Conservation (phyloP, 2,888 invertebrate genomes). For the Lasioglossum lativentre region DNA sequence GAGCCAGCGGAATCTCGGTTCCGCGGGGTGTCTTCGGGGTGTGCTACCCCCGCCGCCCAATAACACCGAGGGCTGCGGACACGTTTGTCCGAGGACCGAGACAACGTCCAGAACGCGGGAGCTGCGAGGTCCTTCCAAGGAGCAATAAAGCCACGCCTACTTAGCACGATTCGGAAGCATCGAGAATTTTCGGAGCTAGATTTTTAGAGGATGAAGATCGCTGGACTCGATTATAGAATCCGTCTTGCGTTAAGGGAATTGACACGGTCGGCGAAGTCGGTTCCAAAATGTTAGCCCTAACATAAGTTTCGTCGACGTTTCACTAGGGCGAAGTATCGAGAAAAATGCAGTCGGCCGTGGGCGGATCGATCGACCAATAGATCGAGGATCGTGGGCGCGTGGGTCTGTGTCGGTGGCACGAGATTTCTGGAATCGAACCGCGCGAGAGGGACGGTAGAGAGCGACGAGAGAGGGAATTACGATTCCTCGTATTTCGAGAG, state of each 20-base stretch:
- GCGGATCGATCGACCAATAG: neutral
- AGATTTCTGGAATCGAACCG: neutral
- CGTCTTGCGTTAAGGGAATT: neutral
- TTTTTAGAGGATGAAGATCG: no score
- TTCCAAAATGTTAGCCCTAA: no score
- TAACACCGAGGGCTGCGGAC: neutral
- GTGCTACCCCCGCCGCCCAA: conserved; percentile 3
- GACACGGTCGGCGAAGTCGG: neutral
- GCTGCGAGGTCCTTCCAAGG: neutral
- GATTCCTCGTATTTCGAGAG: conserved; percentile 71
- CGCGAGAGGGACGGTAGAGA: conserved; percentile 17
- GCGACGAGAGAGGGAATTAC: conserved; percentile 60
- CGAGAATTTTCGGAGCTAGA: neutral
- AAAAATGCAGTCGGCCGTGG: neutral
- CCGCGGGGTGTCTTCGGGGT: conserved; percentile 29
- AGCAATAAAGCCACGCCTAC: neutral
- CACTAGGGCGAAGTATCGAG: neutral
- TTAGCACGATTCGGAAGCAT: neutral
- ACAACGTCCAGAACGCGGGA: neutral
- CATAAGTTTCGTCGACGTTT: neutral
- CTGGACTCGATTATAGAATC: neutral
- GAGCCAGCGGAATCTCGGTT: conserved; percentile 17
- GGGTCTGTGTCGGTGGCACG: neutral
- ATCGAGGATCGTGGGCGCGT: neutral
- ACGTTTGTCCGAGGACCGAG: neutral